These are phyloP conservation scores for Scaptomyza pallida DNA, from an alignment of 1,140 invertebrate genomes.

Conservation along the genomic window DNA sequence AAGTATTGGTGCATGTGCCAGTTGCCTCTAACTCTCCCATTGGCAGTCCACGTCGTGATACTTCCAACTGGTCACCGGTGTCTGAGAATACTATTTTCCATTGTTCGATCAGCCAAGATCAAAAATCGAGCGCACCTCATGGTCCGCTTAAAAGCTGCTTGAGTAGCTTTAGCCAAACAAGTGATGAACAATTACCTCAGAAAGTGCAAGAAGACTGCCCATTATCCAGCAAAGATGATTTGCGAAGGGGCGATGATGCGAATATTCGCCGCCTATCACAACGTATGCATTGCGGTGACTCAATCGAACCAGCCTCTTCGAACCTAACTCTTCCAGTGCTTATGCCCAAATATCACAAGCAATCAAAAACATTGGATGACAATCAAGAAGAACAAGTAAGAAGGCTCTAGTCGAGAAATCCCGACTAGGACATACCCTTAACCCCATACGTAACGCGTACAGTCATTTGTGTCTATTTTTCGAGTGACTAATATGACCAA, in stretches of 20 bases:
- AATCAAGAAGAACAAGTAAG: slow-evolving; percentile 69
- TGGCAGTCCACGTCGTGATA: background rate
- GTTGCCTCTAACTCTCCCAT: background rate
- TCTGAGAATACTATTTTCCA: background rate
- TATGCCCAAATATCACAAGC: slow-evolving; percentile 42
- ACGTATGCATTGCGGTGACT: slow-evolving; percentile 13
- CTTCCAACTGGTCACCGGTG: background rate
- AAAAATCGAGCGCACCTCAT: background rate
- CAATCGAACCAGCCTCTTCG: slow-evolving; percentile 12
- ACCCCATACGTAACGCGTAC: too few species aligned
- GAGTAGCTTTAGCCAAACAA: background rate
- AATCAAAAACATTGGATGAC: slow-evolving; percentile 31
- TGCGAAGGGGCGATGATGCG: slow-evolving; percentile 7
- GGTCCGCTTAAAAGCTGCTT: background rate
- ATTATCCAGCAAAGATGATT: background rate
- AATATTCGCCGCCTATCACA: background rate
- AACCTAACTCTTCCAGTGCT: slow-evolving; percentile 4
- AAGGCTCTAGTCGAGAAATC: too few species aligned
- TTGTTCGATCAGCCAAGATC: slow-evolving; percentile 21
- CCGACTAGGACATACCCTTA: too few species aligned
- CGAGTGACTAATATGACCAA: too few species aligned
- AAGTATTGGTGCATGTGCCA: background rate
- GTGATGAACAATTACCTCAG: background rate
- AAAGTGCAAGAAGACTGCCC: background rate
- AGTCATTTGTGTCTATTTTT: too few species aligned